phyloP scores from a whole-genome alignment of 2,113 vertebrate species.

The Erythrolamprus reginae region DNA sequence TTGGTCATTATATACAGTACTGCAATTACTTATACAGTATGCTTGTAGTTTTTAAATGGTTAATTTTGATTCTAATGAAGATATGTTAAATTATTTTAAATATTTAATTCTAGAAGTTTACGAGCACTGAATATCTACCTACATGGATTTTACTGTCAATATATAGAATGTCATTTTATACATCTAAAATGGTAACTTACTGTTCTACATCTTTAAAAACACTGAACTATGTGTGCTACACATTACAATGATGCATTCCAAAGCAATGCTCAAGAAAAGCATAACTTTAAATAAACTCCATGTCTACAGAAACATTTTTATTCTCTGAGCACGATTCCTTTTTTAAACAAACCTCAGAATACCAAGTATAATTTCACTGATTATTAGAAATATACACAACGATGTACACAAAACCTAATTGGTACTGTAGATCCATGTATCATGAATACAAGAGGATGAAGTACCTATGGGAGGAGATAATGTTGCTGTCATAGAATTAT shows the following conservation, averaged over 20 bases:
- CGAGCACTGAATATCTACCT: not conserved
- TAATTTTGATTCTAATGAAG: not conserved
- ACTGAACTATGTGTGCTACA: not conserved
- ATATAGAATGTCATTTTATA: not conserved
- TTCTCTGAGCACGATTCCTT: not conserved
- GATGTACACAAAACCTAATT: constrained; percentile 32
- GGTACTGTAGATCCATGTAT: constrained; percentile 10
- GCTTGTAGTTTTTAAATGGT: not conserved
- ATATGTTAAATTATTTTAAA: not conserved
- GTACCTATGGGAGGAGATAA: constrained; percentile 78
- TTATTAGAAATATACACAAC: constrained; percentile 38
- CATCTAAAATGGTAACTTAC: not conserved
- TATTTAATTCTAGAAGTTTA: fast-evolving
- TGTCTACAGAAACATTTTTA: not conserved
- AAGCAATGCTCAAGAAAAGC: not conserved
- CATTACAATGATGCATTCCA: not conserved
- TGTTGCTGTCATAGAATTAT: constrained; percentile 64
- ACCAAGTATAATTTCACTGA: constrained; percentile 37
- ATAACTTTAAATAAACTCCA: not conserved
- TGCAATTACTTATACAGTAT: not conserved
- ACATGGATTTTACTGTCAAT: not conserved
- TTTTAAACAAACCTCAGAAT: constrained; percentile 40
- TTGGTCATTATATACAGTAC: not conserved
- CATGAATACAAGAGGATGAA: constrained; percentile 52
- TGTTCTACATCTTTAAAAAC: not conserved